Evolutionary conservation across 2,888 invertebrate species (phyloP).

Genomic region (Fabriciana adippe): DNA sequence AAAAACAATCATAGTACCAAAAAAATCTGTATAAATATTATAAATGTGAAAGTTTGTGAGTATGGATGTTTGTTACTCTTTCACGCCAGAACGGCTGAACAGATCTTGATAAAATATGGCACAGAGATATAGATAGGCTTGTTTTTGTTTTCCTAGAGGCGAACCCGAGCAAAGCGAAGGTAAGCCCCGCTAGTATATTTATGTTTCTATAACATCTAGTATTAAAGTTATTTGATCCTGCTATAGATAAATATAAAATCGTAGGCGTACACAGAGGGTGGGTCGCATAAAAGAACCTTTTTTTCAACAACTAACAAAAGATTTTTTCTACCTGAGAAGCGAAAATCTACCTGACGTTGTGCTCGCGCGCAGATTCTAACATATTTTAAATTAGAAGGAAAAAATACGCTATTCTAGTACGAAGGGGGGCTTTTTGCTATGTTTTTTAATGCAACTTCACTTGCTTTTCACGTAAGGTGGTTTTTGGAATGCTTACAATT

Average conservation of each 20-base stretch:
- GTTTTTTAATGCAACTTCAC: conserved; percentile 74
- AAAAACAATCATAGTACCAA: neutral
- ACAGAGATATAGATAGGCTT: too few relatives aligned
- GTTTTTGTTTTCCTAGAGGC: too few relatives aligned
- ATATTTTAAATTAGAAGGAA: conserved; percentile 56
- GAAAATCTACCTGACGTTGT: conserved; percentile 67
- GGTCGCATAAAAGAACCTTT: conserved; percentile 74
- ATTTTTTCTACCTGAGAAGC: conserved; percentile 81
- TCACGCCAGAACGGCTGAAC: too few relatives aligned
- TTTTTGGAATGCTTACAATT: conserved; percentile 66
- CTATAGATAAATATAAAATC: conserved; percentile 54
- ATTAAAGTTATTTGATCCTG: conserved; percentile 42
- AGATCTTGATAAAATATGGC: too few relatives aligned
- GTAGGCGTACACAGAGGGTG: conserved; percentile 73
- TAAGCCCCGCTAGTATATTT: too few relatives aligned
- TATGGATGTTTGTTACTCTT: too few relatives aligned
- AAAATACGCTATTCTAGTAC: conserved; percentile 58
- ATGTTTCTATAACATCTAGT: conserved; percentile 30
- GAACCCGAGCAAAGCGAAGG: too few relatives aligned
- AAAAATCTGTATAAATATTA: too few relatives aligned
- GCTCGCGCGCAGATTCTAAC: conserved; percentile 72
- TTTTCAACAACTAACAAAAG: conserved; percentile 67
- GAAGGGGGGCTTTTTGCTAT: conserved; percentile 68
- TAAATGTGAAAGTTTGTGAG: too few relatives aligned
- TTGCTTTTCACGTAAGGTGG: conserved; percentile 59